phyloP scores from a whole-genome alignment of 2,113 vertebrate species.

The Pollimyrus isidori region DNA sequence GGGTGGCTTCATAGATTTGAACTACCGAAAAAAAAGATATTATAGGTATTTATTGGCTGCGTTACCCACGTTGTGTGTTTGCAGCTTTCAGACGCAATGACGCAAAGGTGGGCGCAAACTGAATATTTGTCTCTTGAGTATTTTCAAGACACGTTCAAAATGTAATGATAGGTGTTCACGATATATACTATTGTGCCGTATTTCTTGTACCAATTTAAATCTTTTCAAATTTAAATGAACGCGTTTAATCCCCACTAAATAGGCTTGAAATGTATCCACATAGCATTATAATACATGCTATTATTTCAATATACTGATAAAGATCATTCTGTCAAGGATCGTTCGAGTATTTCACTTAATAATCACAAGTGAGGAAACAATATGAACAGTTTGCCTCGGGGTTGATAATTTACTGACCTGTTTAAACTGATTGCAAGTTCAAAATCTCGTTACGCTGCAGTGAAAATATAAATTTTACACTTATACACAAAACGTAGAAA shows the following conservation, averaged over 20 bases:
- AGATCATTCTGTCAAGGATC: slow-evolving; percentile 21
- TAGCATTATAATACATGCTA: neutral
- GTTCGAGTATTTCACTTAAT: slow-evolving; percentile 51
- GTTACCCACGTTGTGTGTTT: neutral
- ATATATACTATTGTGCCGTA: neutral
- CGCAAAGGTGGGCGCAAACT: neutral
- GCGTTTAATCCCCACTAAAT: neutral
- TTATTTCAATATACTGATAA: slow-evolving; percentile 8
- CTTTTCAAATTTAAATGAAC: neutral
- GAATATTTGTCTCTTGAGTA: neutral
- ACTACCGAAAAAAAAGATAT: neutral
- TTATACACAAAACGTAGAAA: neutral
- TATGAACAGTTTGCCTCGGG: slow-evolving; percentile 57
- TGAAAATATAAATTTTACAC: slow-evolving; percentile 38
- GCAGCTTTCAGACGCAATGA: neutral
- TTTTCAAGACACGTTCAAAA: neutral
- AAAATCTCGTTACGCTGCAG: slow-evolving; percentile 43
- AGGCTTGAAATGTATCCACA: neutral
- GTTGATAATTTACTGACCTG: slow-evolving; percentile 52
- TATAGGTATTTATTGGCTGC: neutral
- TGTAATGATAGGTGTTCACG: neutral
- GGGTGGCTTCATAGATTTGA: neutral
- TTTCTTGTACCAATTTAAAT: neutral
- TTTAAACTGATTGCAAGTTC: slow-evolving; percentile 51
- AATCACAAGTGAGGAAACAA: slow-evolving; percentile 58